These are phyloP conservation scores for Corbicula japonica DNA, from an alignment of 2,888 invertebrate species.

Conservation along the genomic window DNA sequence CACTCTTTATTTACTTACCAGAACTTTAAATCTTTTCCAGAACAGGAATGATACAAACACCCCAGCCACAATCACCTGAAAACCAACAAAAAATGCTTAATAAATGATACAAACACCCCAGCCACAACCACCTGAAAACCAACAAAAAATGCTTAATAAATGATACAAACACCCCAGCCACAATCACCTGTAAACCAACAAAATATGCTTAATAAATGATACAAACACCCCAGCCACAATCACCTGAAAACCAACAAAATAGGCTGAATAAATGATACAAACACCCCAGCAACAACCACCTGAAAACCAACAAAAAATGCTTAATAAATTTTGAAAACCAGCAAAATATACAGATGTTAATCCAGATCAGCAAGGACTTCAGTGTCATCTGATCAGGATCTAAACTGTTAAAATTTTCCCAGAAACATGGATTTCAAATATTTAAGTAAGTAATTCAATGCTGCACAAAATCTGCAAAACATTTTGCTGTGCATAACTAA, in stretches of 20 bases:
- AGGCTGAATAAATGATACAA: slow-evolving; percentile 36
- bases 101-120: slow-evolving; percentile 61
- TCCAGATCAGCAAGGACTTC: too few relatives aligned
- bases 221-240: neutral
- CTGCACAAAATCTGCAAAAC: too few relatives aligned
- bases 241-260: neutral
- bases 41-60: slow-evolving; percentile 71
- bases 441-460: too few relatives aligned
- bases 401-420: too few relatives aligned
- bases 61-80: slow-evolving; percentile 75
- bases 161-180: neutral
- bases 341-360: too few relatives aligned
- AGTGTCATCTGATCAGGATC: too few relatives aligned
- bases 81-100: slow-evolving; percentile 30
- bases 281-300: slow-evolving; percentile 68
- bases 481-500: too few relatives aligned
- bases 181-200: neutral
- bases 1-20: too few relatives aligned
- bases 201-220: neutral
- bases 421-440: too few relatives aligned
- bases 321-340: neutral
- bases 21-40: slow-evolving; percentile 73
- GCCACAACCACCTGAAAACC: slow-evolving; percentile 71
- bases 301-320: slow-evolving; percentile 58
- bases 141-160: slow-evolving; percentile 3